These are phyloP conservation scores for Adelosebastes latens DNA, from an alignment of 2,797 vertebrate species.

Conservation along the genomic window DNA sequence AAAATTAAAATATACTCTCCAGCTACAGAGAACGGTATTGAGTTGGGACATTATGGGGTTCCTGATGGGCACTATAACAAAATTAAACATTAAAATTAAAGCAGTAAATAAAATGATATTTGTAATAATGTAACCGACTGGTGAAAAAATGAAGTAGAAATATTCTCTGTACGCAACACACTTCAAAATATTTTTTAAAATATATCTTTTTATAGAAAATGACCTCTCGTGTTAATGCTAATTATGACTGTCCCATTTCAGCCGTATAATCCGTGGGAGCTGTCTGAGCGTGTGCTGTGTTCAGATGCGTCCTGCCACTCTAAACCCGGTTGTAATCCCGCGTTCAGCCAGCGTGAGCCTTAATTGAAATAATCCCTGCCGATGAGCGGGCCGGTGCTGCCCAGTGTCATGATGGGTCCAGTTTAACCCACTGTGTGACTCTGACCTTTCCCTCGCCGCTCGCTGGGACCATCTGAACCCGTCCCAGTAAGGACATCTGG, in stretches of 20 bases:
- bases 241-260: slow-evolving; percentile 46
- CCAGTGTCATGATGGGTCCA: slow-evolving; percentile 84
- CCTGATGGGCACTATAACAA: not conserved
- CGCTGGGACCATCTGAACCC: slow-evolving; percentile 83
- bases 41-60: not conserved
- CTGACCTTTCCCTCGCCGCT: slow-evolving; percentile 84
- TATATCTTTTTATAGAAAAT: not conserved
- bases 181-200: not conserved
- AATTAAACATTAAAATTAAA: not conserved
- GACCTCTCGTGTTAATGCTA: not conserved
- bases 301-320: slow-evolving; percentile 71
- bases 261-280: slow-evolving; percentile 50
- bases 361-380: slow-evolving; percentile 86
- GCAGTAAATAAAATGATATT: not conserved
- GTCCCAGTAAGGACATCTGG: slow-evolving; percentile 83
- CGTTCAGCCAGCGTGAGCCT: slow-evolving; percentile 81
- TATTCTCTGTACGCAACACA: too few relatives aligned
- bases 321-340: slow-evolving; percentile 75
- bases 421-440: slow-evolving; percentile 87
- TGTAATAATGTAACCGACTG: not conserved
- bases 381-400: slow-evolving; percentile 58
- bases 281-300: slow-evolving; percentile 64
- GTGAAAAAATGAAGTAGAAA: not conserved
- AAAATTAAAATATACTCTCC: not conserved
- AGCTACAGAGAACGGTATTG: not conserved